Percentiles rank a stretch among this genome's conserved stretches.
Conservation (phyloP, 2,113 vertebrate species). For the Oncorhynchus clarkii region DNA sequence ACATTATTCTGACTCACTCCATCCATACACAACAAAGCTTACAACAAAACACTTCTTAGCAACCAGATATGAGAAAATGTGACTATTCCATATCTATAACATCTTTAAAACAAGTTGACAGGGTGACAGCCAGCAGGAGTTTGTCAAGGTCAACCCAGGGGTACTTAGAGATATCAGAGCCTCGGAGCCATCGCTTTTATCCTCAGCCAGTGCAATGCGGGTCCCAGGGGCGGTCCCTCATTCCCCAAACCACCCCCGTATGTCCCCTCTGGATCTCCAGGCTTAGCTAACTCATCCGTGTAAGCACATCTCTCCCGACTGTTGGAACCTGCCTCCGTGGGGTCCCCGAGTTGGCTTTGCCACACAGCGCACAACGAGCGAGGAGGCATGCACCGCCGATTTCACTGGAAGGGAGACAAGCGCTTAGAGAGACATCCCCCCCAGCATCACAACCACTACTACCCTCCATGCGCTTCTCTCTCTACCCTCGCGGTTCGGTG, state of each 20-base stretch:
- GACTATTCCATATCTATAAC: constrained; percentile 7
- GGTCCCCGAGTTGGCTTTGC: constrained; percentile 44
- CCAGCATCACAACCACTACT: constrained; percentile 28
- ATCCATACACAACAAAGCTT: neutral
- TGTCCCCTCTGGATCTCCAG: constrained; percentile 59
- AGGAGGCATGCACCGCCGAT: constrained; percentile 40
- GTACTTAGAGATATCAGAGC: constrained; percentile 55
- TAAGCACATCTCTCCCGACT: constrained; percentile 56
- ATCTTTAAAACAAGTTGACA: constrained; percentile 39
- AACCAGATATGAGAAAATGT: neutral
- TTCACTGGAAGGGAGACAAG: constrained; percentile 57
- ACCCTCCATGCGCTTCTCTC: constrained; percentile 35
- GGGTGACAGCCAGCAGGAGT: constrained; percentile 35
- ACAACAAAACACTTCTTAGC: neutral
- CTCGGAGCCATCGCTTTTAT: constrained; percentile 60
- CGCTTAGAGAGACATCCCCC: constrained; percentile 41
- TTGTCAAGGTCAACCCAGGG: constrained; percentile 67
- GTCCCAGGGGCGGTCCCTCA: constrained; percentile 58
- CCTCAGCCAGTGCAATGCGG: constrained; percentile 56
- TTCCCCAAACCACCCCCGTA: constrained; percentile 34
- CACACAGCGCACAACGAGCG: constrained; percentile 26
- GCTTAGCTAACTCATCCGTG: constrained; percentile 70
- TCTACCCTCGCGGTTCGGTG: constrained; percentile 44
- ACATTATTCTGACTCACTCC: constrained; percentile 31
- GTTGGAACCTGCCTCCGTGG: constrained; percentile 42